These are phyloP conservation scores for Catostylus mosaicus DNA, from an alignment of 30 jellyfish, hydroid and myxozoan genomes.

Conservation along the genomic window DNA sequence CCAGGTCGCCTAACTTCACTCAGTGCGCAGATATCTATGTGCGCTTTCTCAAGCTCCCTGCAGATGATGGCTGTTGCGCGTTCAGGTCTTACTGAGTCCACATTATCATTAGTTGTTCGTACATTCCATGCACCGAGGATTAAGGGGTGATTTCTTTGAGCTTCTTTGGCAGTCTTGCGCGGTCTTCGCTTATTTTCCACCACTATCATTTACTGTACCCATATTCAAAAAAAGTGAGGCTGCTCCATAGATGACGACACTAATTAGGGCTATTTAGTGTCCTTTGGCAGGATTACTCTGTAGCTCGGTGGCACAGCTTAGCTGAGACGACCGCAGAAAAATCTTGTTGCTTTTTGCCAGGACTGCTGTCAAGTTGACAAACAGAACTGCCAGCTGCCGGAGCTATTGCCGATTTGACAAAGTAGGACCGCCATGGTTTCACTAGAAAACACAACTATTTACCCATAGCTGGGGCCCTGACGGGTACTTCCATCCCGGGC, in stretches of 20 bases:
- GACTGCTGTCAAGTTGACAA: constrained; percentile 66
- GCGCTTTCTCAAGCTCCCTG: constrained; percentile 36
- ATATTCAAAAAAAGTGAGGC: constrained; percentile 60
- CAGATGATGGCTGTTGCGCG: constrained; percentile 72
- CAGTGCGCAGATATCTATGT: constrained; percentile 70
- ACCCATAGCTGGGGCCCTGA: constrained; percentile 51
- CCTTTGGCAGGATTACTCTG: constrained; percentile 70
- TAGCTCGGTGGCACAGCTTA: constrained; percentile 71
- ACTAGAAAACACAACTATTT: constrained; percentile 23
- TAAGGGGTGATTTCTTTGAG: constrained; percentile 37
- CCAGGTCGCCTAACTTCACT: constrained; percentile 61
- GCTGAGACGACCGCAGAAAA: constrained; percentile 65
- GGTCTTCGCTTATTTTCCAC: constrained; percentile 71
- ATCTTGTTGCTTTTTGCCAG: constrained; percentile 73
- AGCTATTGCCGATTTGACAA: constrained; percentile 36
- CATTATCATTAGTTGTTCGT: constrained; percentile 49
- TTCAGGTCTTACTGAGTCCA: constrained; percentile 51
- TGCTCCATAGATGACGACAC: constrained; percentile 72
- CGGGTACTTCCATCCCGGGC: constrained; percentile 61
- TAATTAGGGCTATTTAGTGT: constrained; percentile 57
- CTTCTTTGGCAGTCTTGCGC: constrained; percentile 48
- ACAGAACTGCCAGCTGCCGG: constrained; percentile 62
- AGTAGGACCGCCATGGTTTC: constrained; percentile 51
- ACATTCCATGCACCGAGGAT: constrained; percentile 58
- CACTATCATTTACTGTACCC: constrained; percentile 62